Evolutionary conservation across 2,113 vertebrate species (phyloP).

Genomic region (Archilochus colubris): DNA sequence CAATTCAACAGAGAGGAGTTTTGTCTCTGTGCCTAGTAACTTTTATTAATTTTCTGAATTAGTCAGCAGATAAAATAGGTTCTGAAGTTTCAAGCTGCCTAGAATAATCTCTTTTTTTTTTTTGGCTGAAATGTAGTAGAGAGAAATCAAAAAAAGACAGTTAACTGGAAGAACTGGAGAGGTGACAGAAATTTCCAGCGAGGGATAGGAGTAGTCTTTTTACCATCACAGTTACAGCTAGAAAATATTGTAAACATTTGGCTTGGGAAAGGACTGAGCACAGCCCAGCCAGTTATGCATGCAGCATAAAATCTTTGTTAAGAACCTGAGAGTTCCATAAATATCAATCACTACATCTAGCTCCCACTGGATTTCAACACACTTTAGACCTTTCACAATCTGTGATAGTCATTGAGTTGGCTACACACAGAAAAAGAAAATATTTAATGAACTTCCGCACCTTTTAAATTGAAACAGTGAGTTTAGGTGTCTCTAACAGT

Average conservation of each 20-base stretch:
- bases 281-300: background rate
- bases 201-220: background rate
- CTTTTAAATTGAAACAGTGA: background rate
- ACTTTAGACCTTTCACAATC: background rate
- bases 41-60: background rate
- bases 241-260: background rate
- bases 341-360: fast-evolving
- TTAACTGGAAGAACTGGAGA: background rate
- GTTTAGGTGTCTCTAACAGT: background rate
- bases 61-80: background rate
- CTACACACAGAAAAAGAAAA: background rate
- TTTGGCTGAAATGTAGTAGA: background rate
- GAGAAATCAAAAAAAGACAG: background rate
- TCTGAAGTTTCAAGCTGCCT: background rate
- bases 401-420: background rate
- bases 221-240: background rate
- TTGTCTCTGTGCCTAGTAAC: background rate
- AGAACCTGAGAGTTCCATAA: background rate
- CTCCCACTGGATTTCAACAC: background rate
- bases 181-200: background rate
- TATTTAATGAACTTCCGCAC: background rate
- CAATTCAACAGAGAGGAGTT: background rate
- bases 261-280: background rate
- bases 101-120: background rate
- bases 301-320: background rate